A percentile compares a stretch with the other conserved stretches of the same genome.
Conservation (phyloP, 2,113 vertebrate species). For the Hippocampus zosterae region DNA sequence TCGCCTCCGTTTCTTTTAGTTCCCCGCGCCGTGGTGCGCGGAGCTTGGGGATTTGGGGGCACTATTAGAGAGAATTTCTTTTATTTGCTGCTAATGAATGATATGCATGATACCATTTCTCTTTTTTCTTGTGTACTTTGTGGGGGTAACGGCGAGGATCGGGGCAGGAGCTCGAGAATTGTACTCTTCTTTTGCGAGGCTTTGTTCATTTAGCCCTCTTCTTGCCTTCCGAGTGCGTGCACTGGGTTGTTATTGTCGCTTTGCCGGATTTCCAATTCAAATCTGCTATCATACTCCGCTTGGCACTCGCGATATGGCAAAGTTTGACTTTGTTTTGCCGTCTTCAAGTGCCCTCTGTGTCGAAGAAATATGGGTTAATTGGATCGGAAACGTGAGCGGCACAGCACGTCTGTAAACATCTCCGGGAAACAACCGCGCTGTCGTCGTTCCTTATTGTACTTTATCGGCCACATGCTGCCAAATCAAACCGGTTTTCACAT, state of each 20-base stretch:
- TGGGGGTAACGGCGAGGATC: constrained; percentile 62
- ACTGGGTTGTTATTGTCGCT: constrained; percentile 56
- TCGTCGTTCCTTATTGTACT: constrained; percentile 33
- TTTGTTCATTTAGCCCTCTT: constrained; percentile 70
- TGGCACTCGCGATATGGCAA: constrained; percentile 45
- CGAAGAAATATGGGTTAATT: constrained; percentile 58
- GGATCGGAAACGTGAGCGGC: constrained; percentile 43
- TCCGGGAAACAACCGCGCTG: constrained; percentile 33
- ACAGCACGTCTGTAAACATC: constrained; percentile 51
- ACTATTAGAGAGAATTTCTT: constrained; percentile 81
- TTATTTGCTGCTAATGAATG: constrained; percentile 83
- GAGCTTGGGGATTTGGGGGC: constrained; percentile 78
- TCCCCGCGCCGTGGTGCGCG: constrained; percentile 72
- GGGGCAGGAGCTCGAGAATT: constrained; percentile 68
- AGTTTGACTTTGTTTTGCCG: constrained; percentile 67
- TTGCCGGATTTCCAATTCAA: constrained; percentile 60
- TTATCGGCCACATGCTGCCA: constrained; percentile 13
- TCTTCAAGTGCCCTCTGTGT: constrained; percentile 33
- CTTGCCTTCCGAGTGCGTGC: constrained; percentile 36
- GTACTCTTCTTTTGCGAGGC: constrained; percentile 63
- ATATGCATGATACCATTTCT: constrained; percentile 72
- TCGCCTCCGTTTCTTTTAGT: constrained; percentile 59
- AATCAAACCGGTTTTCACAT: constrained; percentile 19
- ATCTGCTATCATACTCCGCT: constrained; percentile 45
- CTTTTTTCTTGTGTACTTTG: constrained; percentile 69